Conservation (phyloP, 2,797 vertebrate genomes). For the Pteronotus mesoamericanus region DNA sequence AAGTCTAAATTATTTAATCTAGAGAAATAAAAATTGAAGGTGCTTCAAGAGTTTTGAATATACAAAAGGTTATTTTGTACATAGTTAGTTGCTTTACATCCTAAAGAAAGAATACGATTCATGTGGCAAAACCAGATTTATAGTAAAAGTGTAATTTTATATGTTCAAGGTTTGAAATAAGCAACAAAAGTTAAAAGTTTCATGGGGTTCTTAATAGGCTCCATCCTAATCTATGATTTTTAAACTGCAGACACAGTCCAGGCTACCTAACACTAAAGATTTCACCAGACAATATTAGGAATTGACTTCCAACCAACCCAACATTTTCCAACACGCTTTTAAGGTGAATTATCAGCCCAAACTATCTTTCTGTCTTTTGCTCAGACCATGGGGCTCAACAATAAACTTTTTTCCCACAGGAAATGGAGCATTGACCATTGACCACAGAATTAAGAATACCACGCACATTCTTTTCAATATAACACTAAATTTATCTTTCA, state of each 20-base stretch:
- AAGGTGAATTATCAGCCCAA: neutral
- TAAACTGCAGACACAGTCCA: neutral
- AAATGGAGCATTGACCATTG: slow-evolving; percentile 4
- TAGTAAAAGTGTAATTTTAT: neutral
- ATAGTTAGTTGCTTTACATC: neutral
- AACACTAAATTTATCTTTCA: slow-evolving; percentile 55
- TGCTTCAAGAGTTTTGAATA: neutral
- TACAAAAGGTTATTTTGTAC: neutral
- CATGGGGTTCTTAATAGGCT: neutral
- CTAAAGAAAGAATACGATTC: neutral
- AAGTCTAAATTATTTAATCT: slow-evolving; percentile 18
- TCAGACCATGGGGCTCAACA: slow-evolving; percentile 9
- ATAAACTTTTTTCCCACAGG: slow-evolving; percentile 40
- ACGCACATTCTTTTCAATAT: neutral
- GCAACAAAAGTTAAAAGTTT: neutral
- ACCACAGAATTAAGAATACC: slow-evolving; percentile 39
- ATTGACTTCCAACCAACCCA: neutral
- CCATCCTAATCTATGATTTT: neutral
- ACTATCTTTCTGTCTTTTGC: neutral
- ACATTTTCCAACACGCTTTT: neutral
- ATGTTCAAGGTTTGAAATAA: neutral
- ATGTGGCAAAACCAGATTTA: neutral
- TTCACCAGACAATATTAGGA: neutral
- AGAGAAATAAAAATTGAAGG: neutral
- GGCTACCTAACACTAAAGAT: neutral